Conservation (phyloP, 2,888 invertebrate genomes). For the Calliopum simillimum region DNA sequence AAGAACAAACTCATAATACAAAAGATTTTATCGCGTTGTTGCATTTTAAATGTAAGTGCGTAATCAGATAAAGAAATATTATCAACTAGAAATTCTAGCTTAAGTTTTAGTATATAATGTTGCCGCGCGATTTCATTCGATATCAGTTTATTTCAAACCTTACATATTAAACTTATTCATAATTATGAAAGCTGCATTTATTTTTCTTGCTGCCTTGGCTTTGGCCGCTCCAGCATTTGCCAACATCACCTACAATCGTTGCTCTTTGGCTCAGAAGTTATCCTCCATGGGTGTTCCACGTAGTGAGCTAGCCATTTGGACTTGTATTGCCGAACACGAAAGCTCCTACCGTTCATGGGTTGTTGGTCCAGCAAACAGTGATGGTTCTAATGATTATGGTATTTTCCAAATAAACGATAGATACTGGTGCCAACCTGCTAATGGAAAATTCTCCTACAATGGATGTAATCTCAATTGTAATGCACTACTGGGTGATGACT, state of each 20-base stretch:
- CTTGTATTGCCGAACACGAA: conserved; percentile 57
- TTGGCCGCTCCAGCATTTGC: too few relatives aligned
- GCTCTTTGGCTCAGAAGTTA: conserved; percentile 55
- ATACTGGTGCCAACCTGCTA: conserved; percentile 57
- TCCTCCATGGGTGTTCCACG: conserved; percentile 53
- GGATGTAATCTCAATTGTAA: conserved; percentile 54
- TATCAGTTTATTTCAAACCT: too few relatives aligned
- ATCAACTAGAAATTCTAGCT: too few relatives aligned
- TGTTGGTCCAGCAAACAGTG: conserved; percentile 67
- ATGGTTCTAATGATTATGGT: conserved; percentile 66
- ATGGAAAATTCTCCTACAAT: conserved; percentile 52
- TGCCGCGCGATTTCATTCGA: too few relatives aligned
- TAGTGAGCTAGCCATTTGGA: conserved; percentile 54
- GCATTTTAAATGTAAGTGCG: too few relatives aligned
- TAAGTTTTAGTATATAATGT: too few relatives aligned
- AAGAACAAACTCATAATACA: too few relatives aligned
- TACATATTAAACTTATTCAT: too few relatives aligned
- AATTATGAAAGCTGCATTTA: not conserved
- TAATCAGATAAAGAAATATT: too few relatives aligned
- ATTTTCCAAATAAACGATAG: conserved; percentile 54
- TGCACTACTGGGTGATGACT: conserved; percentile 55
- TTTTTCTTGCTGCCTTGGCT: not conserved
- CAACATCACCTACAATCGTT: conserved; percentile 44
- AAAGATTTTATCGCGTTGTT: too few relatives aligned
- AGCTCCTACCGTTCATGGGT: conserved; percentile 64